Evolutionary conservation across 2,797 vertebrate species (phyloP), one percentile per base, ranked within the genome.

Genomic region (Alosa sapidissima): DNA sequence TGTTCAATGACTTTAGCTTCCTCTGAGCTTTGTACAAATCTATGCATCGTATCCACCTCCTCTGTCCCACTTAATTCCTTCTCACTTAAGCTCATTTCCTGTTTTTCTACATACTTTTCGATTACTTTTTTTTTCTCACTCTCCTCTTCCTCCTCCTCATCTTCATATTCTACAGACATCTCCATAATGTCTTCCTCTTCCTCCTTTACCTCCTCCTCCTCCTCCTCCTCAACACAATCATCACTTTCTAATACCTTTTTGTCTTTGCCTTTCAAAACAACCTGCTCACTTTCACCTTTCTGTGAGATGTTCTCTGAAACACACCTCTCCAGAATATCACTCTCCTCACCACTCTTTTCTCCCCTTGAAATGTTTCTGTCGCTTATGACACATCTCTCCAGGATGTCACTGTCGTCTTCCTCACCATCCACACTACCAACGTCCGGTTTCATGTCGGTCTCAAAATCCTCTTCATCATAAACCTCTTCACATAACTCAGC

Each of bases 321-420:
- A 52, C 2, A 21, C 9, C 14, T 83, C 47, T 81, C 85, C 82
- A 87, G 28, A 19, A 84, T 6, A 75, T 75, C 68, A 75, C 68
- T 75, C 41, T 78, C 11, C 45, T 82, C 7, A 45, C 68, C 68
- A n/a, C 54, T 55, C 7, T 62, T 19, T 60, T 49, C 41, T 81
- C 81, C 49, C 54, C 58, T 33, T 47, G 60, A 65, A 28, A 75
- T 49, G 16, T 72, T 24, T 54, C 2, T 41, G n/a, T 58, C 24
- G 6, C 81, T 83, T 28, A 52, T 81, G 4, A 52, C 48, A 48
- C 58, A 72, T 13, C 48, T 24, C 82, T 81, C 85, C 19, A 49
- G 11, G n/a, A 78, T 47, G 19, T 51, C 81, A 4, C 65, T 75
- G 10, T 13, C 81, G 2, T 82, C 28, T 6, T 81, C 82, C 6